Evolutionary conservation across 2,797 vertebrate species (phyloP), one percentile per base, ranked within the genome.

Genomic region (Rhadinocentrus ornatus): DNA sequence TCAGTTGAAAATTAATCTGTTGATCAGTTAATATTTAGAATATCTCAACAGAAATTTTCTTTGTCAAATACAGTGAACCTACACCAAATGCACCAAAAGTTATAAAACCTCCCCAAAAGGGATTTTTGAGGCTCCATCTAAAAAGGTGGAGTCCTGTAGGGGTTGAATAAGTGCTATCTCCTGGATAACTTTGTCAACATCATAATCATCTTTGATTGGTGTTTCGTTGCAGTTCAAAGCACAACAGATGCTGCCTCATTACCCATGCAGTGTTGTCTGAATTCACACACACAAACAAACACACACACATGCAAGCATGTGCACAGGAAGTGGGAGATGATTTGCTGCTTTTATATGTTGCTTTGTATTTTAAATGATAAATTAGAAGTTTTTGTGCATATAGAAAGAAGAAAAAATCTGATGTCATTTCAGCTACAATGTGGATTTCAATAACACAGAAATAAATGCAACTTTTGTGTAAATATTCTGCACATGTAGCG

Each of bases 131-230:
- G 57, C 57, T 80, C 48, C 32, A 62, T 85, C 82, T 70, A 80
- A 81, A 78, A 74, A 66, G 61, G 69, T 48, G 16, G 27, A 63
- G 85, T 90, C 88, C 87, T 84, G 85, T 86, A 56, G 83, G 73
- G 87, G 64, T 57, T 84, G 77, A 81, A 74, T 82, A 68, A 82
- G 84, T 83, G 83, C 75, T 85, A 81, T 88, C 88, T 87, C 83
- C 81, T 75, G 82, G 77, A 86, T 77, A 84, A 88, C 90, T 91
- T 88, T 89, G 86, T 90, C 90, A 90, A 90, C 90, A 90, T 86
- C 81, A 86, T 91, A 92, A 93, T 91, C 91, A 89, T 90, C 77
- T 92, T 84, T 91, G 89, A 93, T 93, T 93, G 86, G 85, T 78
- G 84, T 81, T 85, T 82, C 56, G 32, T 73, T 50, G 69, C 75